These are phyloP conservation scores for Phenganax subtilis DNA, from an alignment of 92 coral and sea anemone genomes.

Conservation along the genomic window DNA sequence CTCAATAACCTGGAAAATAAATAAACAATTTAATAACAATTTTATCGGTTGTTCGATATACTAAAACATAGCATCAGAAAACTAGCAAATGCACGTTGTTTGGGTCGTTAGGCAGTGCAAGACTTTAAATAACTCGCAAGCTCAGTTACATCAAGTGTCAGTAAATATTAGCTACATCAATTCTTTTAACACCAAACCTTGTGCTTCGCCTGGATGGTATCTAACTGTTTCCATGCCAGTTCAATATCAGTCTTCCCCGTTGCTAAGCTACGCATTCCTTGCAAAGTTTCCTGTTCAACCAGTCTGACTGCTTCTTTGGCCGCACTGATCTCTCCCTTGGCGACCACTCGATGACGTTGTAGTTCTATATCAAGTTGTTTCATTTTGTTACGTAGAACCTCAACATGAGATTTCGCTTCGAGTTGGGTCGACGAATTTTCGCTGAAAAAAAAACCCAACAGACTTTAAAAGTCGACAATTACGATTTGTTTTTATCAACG, in stretches of 20 bases:
- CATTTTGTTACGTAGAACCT: constrained; percentile 70
- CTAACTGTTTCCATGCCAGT: constrained; percentile 76
- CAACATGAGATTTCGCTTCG: constrained; percentile 71
- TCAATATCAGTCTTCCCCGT: constrained; percentile 97
- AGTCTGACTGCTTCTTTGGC: constrained; percentile 84
- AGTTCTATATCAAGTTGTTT: constrained; percentile 80
- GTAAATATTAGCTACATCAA: neutral
- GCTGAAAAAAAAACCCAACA: neutral
- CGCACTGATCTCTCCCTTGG: constrained; percentile 72
- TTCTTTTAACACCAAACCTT: constrained; percentile 18
- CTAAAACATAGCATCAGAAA: no score
- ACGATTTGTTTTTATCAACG: no score
- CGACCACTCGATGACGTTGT: constrained; percentile 74
- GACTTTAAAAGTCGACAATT: neutral
- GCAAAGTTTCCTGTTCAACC: constrained; percentile 81
- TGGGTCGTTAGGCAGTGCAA: no score
- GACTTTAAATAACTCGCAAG: neutral
- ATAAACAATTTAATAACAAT: neutral
- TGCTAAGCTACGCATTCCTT: constrained; percentile 86
- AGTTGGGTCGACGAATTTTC: constrained; percentile 39
- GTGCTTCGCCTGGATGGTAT: constrained; percentile 85
- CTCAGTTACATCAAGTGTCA: neutral
- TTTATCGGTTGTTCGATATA: neutral
- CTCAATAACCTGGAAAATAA: constrained; percentile 51
- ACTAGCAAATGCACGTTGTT: no score